Evolutionary conservation across 2,113 vertebrate genomes (phyloP), one percentile per base, ranked within the genome.

Genomic region (Cyanistes caeruleus): DNA sequence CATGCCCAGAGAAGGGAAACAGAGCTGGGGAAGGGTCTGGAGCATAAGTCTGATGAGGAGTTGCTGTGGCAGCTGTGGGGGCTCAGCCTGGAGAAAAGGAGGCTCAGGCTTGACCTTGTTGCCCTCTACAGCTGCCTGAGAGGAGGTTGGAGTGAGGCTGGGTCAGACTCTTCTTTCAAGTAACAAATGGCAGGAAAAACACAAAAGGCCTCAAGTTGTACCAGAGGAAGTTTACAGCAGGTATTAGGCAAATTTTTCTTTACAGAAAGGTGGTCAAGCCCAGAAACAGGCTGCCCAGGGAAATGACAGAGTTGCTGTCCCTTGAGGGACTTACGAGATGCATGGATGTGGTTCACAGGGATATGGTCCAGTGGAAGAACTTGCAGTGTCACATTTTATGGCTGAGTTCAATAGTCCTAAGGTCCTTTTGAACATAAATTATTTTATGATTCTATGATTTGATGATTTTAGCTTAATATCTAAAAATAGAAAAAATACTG

Each of bases 141-240:
- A 51, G 22, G 12, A 46, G 21, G 7, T 0, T 75, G 17, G 14
- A 43, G 6, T 0, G 3, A 58, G 5, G 9, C 1, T 0, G 5
- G 0, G 7, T 31, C 1, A 1, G 2, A 30, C 33, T 59, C 11
- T 59, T 68, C 20, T 81, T 16, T 22, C 4, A 28, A 17, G 27
- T 13, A 31, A 22, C 11, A 75, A 44, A 28, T 8, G 2, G n/a
- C 6, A 67, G 24, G 13, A 52, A 20, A 21, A 52, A 24, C 67
- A 1, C 3, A 30, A 63, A 35, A 20, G 7, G 5, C 9, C 17
- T 5, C 4, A 8, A 4, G 16, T 37, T 64, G 31, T 0, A 1
- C 5, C 28, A 41, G 21, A 7, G 7, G 11, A 80, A 1, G 7
- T 55, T 83, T 74, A 37, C 25, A 5, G 6, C 17, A 4, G 5